phyloP scores from a whole-genome alignment of 2,888 invertebrate genomes.

The Tortrix viridana region DNA sequence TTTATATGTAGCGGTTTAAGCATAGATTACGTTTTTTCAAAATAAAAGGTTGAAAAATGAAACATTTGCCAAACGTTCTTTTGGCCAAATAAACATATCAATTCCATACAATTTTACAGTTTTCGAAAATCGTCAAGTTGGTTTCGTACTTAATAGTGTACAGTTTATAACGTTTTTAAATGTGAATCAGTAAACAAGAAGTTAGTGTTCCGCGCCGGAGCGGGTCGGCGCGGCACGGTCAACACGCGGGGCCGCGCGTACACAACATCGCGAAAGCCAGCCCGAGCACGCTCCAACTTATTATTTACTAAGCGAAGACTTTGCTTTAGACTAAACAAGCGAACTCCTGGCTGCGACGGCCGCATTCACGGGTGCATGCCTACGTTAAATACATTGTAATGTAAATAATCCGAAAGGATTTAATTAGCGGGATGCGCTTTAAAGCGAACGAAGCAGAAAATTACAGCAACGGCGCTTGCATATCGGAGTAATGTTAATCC shows the following conservation, averaged over 20 bases:
- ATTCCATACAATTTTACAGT: no score
- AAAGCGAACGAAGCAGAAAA: constrained; percentile 8
- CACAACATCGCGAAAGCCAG: constrained; percentile 62
- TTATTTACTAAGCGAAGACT: constrained; percentile 64
- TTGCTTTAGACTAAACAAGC: constrained; percentile 61
- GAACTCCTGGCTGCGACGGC: constrained; percentile 54
- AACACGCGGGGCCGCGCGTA: constrained; percentile 56
- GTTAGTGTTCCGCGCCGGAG: constrained; percentile 17
- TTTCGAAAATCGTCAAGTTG: no score
- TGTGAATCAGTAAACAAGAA: constrained; percentile 25
- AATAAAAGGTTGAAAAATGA: no score
- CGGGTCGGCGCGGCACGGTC: constrained; percentile 31
- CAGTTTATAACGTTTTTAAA: constrained; percentile 1
- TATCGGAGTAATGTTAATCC: no score
- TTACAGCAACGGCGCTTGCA: constrained; percentile 4
- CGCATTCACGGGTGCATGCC: constrained; percentile 39
- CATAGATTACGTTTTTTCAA: no score
- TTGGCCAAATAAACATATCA: no score
- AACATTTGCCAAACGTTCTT: no score
- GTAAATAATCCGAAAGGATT: constrained; percentile 19
- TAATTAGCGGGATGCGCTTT: constrained; percentile 17
- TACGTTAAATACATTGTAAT: constrained; percentile 38
- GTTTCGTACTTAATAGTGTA: no score
- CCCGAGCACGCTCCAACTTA: constrained; percentile 57
- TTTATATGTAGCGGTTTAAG: no score